Evolutionary conservation across 1,140 invertebrate genomes (phyloP).

Genomic region (Zaprionus tsacasi): DNA sequence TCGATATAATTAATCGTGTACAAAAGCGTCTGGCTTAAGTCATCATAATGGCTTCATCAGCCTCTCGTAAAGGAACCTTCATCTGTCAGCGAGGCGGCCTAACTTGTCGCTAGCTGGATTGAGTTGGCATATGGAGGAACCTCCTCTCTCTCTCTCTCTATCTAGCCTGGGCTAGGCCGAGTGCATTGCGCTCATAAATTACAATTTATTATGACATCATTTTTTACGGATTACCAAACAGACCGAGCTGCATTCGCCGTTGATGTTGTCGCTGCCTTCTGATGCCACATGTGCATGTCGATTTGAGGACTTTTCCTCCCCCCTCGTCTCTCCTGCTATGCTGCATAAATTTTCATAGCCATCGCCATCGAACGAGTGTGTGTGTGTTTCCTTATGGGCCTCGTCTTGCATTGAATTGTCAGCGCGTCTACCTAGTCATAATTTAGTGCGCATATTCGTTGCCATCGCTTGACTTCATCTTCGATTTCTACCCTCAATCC

Average conservation of each 20-base stretch:
- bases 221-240: slow-evolving; percentile 69
- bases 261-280: neutral
- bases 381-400: slow-evolving; percentile 56
- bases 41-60: slow-evolving; percentile 57
- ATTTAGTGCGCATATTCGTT: slow-evolving; percentile 61
- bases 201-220: slow-evolving; percentile 80
- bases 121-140: neutral
- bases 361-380: slow-evolving; percentile 32
- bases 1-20: slow-evolving; percentile 55
- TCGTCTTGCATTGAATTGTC: slow-evolving; percentile 72
- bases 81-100: slow-evolving; percentile 52
- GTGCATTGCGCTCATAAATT: slow-evolving; percentile 65
- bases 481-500: slow-evolving; percentile 37
- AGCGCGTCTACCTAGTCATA: slow-evolving; percentile 72
- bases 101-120: slow-evolving; percentile 44
- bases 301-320: slow-evolving; percentile 50
- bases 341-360: slow-evolving; percentile 71
- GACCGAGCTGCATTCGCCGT: slow-evolving; percentile 8
- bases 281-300: slow-evolving; percentile 44
- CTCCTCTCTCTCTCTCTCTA: neutral
- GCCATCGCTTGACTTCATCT: slow-evolving; percentile 33
- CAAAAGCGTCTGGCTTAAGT: slow-evolving; percentile 46
- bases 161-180: neutral
- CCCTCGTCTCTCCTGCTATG: slow-evolving; percentile 24
- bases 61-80: slow-evolving; percentile 42